phyloP scores from a whole-genome alignment of 2,888 invertebrate species.

The Nomada flava region DNA sequence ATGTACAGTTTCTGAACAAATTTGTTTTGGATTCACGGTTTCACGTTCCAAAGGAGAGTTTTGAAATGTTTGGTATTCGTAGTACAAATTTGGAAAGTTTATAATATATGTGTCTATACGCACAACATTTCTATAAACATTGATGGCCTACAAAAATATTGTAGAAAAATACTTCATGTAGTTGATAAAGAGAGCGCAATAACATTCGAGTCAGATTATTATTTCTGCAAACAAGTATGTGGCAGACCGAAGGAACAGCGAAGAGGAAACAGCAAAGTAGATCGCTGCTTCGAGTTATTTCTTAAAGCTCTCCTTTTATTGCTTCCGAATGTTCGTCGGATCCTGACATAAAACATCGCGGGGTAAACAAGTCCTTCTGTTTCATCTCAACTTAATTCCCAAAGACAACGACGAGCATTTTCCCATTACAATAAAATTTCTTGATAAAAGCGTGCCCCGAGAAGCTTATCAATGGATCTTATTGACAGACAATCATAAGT shows the following conservation, averaged over 20 bases:
- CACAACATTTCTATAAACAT: neutral
- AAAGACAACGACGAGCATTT: neutral
- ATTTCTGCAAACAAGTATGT: neutral
- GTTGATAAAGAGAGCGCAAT: neutral
- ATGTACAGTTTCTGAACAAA: too few species aligned
- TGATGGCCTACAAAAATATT: neutral
- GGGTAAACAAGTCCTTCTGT: neutral
- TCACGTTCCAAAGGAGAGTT: too few species aligned
- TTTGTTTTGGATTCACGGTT: too few species aligned
- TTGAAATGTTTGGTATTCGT: too few species aligned
- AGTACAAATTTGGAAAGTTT: too few species aligned
- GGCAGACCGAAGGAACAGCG: too few species aligned
- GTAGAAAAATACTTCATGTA: neutral
- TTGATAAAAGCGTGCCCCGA: neutral
- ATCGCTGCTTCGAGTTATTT: neutral
- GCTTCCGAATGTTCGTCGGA: neutral
- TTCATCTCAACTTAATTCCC: neutral
- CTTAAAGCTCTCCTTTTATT: neutral
- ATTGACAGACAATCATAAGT: conserved; percentile 17
- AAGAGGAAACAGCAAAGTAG: neutral
- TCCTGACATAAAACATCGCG: neutral
- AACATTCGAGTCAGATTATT: neutral
- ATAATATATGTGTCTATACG: too few species aligned
- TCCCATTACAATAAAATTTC: neutral
- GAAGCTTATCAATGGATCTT: neutral